These are phyloP conservation scores for Myiotriccus ornatus DNA, from an alignment of 2,797 vertebrate species.

Conservation along the genomic window DNA sequence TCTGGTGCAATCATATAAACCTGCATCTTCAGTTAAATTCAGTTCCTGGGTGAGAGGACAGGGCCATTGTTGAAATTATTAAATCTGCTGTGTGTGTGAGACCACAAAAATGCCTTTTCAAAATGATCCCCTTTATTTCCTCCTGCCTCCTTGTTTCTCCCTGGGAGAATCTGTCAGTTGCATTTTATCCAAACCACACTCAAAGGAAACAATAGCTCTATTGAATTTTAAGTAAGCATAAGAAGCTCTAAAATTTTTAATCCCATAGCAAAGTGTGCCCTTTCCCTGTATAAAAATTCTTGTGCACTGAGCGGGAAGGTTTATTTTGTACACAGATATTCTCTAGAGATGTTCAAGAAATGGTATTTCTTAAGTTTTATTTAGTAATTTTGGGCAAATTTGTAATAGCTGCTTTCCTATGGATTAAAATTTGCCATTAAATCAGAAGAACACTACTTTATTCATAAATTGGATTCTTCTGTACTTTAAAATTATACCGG, in stretches of 20 bases:
- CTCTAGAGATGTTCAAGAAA: background rate
- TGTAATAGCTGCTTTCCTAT: background rate
- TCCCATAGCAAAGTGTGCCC: background rate
- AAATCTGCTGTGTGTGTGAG: background rate
- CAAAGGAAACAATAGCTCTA: background rate
- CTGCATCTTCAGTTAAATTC: background rate
- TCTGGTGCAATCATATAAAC: background rate
- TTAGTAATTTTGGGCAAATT: background rate
- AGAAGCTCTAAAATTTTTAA: background rate
- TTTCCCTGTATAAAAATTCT: background rate
- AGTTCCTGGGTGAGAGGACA: background rate
- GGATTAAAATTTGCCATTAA: background rate
- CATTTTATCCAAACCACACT: slow-evolving; percentile 10
- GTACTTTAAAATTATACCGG: background rate
- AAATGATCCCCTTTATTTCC: slow-evolving; percentile 1
- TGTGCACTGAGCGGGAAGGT: background rate
- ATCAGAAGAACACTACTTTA: background rate
- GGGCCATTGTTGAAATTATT: background rate
- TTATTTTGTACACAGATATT: background rate
- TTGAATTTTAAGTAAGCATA: slow-evolving; percentile 4
- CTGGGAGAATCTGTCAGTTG: slow-evolving; percentile 10
- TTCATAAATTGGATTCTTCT: background rate
- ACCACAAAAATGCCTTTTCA: slow-evolving; percentile 36
- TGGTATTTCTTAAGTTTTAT: background rate
- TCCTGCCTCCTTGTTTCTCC: background rate